phyloP scores from a whole-genome alignment of 2,113 vertebrate genomes.

The Centropus bengalensis region DNA sequence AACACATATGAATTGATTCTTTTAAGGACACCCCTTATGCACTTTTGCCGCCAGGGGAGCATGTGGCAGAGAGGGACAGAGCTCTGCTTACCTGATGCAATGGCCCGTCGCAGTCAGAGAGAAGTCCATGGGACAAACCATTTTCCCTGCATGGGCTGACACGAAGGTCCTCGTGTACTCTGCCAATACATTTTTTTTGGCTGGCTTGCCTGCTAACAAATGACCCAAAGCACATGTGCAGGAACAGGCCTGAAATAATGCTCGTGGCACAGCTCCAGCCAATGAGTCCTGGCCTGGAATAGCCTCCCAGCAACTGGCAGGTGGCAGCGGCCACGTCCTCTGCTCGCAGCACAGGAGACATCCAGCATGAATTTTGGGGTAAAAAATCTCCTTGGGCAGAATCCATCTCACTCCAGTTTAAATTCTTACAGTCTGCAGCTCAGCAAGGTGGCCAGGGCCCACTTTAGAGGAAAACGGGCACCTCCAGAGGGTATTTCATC shows the following conservation, averaged over 20 bases:
- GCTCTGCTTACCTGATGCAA: background rate
- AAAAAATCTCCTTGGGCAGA: background rate
- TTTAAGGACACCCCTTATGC: background rate
- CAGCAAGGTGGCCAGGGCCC: accelerated
- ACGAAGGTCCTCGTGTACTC: accelerated
- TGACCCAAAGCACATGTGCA: background rate
- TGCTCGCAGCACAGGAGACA: background rate
- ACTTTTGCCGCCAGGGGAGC: background rate
- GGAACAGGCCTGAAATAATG: background rate
- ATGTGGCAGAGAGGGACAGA: background rate
- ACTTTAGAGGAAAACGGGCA: background rate
- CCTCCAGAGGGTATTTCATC: background rate
- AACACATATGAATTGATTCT: background rate
- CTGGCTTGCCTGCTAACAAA: background rate
- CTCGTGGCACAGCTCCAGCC: background rate
- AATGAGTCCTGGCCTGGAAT: background rate
- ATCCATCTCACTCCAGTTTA: constrained; percentile 9
- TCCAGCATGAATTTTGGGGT: background rate
- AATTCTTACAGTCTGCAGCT: background rate
- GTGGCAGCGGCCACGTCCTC: background rate
- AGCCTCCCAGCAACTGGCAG: background rate
- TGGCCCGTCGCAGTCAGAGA: background rate
- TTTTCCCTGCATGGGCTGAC: accelerated
- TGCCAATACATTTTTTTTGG: background rate
- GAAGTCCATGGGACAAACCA: background rate